Base-by-base conservation (phyloP, 2,797 vertebrate species). In the Coracias cyanogaster region DNA sequence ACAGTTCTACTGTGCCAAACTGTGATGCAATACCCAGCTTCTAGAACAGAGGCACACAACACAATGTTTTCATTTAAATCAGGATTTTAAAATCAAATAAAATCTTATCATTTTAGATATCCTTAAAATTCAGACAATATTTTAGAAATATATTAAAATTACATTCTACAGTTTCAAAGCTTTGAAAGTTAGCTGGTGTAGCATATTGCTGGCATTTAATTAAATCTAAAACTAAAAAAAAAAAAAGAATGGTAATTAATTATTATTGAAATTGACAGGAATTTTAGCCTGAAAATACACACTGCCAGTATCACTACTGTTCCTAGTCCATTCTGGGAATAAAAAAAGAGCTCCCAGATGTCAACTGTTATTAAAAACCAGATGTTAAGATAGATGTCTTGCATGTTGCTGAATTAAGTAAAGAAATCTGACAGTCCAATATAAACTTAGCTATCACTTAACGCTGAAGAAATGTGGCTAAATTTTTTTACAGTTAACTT, bases 291-390 rank as follows among this genome's bases (percentile, higher is more conserved):
- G 93, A 97, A 97, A 97, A 97, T 97, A 97, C 78, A 98, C 92
- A 96, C 96, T 96, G 96, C 97, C 97, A 98, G 96, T 96, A 97
- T 97, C 96, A 97, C 96, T 98, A 98, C 96, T 97, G 96, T 97
- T 97, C 70, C 83, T 93, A 74, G 74, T 94, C 86, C 91, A 94
- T 94, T 95, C 92, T 96, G 96, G 88, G 95, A 97, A 94, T 95
- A 94, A 90, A 95, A 98, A 96, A 97, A 37, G 96, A 94, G 94
- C 97, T 97, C 97, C 97, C 97, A 98, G 97, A 97, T 97, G 97
- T 98, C 97, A 97, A 96, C 96, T 95, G 97, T 97, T 98, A 98
- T 98, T 98, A 98, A 97, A 98, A 98, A 97, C 96, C 98, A 98
- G 98, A 98, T 98, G 98, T 98, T 97, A 95, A 97, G 97, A 98